Evolutionary conservation across 1,140 invertebrate species (phyloP).

Genomic region (Pseudomyrmex concolor): DNA sequence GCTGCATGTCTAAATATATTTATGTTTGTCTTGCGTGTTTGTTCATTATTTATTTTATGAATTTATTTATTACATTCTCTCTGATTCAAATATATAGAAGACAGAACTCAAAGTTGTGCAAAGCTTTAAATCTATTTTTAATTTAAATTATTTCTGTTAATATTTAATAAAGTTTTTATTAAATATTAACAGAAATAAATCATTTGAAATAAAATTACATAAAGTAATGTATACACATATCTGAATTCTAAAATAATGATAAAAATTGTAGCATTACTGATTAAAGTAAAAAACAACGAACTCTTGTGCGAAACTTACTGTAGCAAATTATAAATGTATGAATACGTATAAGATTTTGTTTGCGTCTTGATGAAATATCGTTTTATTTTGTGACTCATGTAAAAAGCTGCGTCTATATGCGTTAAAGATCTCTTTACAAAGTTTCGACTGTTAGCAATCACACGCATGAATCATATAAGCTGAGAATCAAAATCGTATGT

Average conservation of each 20-base stretch:
- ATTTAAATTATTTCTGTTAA: no score
- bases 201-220: neutral
- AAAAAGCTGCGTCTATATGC: neutral
- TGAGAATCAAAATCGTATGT: neutral
- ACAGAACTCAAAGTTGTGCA: no score
- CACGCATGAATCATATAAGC: neutral
- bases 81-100: no score
- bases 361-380: neutral
- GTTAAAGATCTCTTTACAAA: slow-evolving; percentile 1
- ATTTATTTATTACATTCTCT: no score
- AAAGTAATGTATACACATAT: neutral
- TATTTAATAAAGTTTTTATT: no score
- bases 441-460: slow-evolving; percentile 1
- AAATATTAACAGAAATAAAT: no score
- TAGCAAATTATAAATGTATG: slow-evolving; percentile 2
- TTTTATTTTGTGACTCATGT: neutral
- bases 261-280: neutral
- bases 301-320: neutral
- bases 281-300: neutral
- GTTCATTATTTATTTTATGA: neutral
- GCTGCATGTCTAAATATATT: neutral
- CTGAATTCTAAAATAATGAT: neutral
- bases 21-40: no score
- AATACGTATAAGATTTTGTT: neutral
- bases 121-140: no score